Evolutionary conservation across 2,113 vertebrate species (phyloP), one percentile per base, ranked within the genome.

Genomic region (Syngnathus floridae): DNA sequence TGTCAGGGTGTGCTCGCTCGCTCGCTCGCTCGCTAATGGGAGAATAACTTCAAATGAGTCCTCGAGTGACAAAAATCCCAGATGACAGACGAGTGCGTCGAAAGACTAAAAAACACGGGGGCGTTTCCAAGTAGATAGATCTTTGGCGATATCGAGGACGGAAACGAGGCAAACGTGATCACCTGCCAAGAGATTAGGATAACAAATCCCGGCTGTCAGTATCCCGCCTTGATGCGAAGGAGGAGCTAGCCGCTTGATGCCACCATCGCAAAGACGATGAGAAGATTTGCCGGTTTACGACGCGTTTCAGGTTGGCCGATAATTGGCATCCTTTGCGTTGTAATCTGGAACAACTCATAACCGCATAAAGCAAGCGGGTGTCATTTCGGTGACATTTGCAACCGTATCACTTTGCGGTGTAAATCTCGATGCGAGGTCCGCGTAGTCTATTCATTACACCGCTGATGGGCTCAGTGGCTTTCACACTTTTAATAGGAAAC

Each of bases 181-280:
- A 65, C 51, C 66, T 62, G 31, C 65, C 31, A 36, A 51, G 62
- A 69, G 58, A 70, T 73, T 54, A 64, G 69, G 67, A 69, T 73
- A 78, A 73, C 70, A 74, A 71, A 73, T 61, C 70, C 66, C 56
- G 62, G 54, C 77, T 51, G 48, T n/a, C 48, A 21, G 19, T 51
- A 21, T 51, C 19, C 48, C 49, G 36, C 71, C 65, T 69, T 72
- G 67, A 75, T 81, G 54, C 48, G 6, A 19, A 49, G 71, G 72
- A 71, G 71, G 64, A 77, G 75, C 65, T 63, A 66, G 62, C 56
- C 17, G 67, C 43, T 61, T 72, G 66, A 88, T 81, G 65, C 49
- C 72, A 83, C 82, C 68, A 76, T 70, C 69, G 66, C 63, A 52
- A 73, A 64, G 74, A 67, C 62, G 17, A 62, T 59, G 63, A 59